Evolutionary conservation across 2,113 vertebrate species (phyloP), one percentile per base, ranked within the genome.

Genomic region (Helogale parvula): DNA sequence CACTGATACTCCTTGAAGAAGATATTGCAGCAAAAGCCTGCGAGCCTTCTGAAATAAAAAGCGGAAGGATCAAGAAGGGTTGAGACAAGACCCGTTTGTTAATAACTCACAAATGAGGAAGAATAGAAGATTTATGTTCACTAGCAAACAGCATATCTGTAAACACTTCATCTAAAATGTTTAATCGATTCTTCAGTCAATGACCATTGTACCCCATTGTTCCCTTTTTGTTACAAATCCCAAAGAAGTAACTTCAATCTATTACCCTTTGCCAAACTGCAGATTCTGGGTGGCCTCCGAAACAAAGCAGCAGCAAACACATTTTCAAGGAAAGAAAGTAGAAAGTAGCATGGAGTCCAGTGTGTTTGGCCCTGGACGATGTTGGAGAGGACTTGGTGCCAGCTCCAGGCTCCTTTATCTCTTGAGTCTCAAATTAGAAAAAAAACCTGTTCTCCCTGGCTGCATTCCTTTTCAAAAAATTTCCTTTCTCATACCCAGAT

Each of bases 371-470:
- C 25, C n/a, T 19, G 50, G 17, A 31, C 0, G 9, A 84, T 52
- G 90, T 84, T 29, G 81, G 74, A 57, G 80, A 84, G 13, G 50
- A 87, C 38, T 74, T 52, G 19, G 35, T 96, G 79, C 17, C 23
- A 35, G 68, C 83, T 94, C 47, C n/a, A 31, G 54, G 35, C 79
- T 83, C 41, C 89, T 96, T 79, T 96, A 72, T 95, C 95, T 97
- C 89, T 69, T 88, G 57, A 13, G 47, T 80, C 63, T 97, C 87
- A 92, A 81, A 94, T 71, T 52, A 94, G 87, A 72, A 98, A 97
- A 98, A 98, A 98, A 98, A 96, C 90, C 88, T 96, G 97, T 97
- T 96, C 94, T 94, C 68, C 88, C 60, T 66, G 66, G 80, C 90
- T 82, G 77, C 96, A 96, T 96, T 97, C 95, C 96, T 95, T 97